Percentiles rank a stretch among this genome's conserved stretches.
Conservation (phyloP, 2,113 vertebrate genomes). For the Pelusios castaneus region DNA sequence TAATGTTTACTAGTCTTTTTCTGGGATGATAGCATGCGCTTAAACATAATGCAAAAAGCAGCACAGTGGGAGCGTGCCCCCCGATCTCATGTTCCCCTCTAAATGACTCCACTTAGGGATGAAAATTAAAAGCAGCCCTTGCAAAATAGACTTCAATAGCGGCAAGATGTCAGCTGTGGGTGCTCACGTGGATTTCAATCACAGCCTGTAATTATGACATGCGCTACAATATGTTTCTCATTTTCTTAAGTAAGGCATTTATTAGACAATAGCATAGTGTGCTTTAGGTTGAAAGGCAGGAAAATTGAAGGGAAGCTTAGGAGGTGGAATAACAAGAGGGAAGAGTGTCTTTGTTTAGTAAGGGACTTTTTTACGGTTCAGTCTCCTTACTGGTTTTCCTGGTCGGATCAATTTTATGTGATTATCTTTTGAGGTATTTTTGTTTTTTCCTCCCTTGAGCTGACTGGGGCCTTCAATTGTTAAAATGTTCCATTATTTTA, state of each 20-base stretch:
- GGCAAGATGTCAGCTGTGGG: neutral
- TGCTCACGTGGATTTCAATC: neutral
- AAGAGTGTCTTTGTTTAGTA: neutral
- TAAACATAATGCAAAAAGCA: accelerated
- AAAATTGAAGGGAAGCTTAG: neutral
- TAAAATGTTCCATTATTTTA: neutral
- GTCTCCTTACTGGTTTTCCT: neutral
- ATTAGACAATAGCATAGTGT: constrained; percentile 64
- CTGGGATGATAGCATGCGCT: neutral
- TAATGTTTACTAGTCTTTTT: neutral
- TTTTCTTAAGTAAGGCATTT: constrained; percentile 30
- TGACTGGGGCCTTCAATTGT: neutral
- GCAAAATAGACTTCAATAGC: neutral
- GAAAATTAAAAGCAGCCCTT: constrained; percentile 51
- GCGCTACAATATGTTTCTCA: constrained; percentile 54
- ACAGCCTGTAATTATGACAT: neutral
- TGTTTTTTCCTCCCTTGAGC: neutral
- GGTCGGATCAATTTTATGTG: neutral
- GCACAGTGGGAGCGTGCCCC: neutral
- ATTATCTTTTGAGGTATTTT: neutral
- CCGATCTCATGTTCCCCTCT: neutral
- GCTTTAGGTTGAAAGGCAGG: neutral
- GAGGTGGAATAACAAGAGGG: neutral
- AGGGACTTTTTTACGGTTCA: neutral
- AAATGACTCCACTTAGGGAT: neutral